Base-by-base conservation (phyloP, 2,888 invertebrate species). In the Odontothrips loti region DNA sequence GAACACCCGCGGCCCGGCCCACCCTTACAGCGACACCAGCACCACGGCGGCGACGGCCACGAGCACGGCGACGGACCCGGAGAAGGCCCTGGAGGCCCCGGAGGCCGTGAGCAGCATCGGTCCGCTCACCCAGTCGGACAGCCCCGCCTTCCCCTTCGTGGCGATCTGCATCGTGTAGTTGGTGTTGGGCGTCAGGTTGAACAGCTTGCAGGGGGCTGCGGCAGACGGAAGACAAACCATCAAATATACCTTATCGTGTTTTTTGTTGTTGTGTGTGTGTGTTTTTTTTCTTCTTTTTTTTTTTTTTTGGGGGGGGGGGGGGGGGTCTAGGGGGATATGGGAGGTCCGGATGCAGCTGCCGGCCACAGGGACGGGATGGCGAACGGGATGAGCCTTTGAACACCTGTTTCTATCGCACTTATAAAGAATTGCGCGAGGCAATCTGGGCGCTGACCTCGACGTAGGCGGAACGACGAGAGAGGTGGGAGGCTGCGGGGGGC, bases 371-470 rank as follows among this genome's bases (percentile, higher is more conserved):
- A 11, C 8, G 8, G 51, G 51, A 11, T 51, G 51, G 51, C 51
- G 15, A 6, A 51, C 6, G 15, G 51, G n/a, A n/a, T 23, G n/a
- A 23, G n/a, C 68, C 68, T 20, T 68, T n/a, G n/a, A 68, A 68
- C 68, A 68, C 68, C 68, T 68, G 68, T 68, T 68, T 68, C 68
- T 68, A 43, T 75, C 68, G 27, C 68, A 27, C 23, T 75, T 27
- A 75, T 75, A 23, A 75, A 75, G 27, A 27, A 75, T 10, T 23
- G 68, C 12, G 68, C 68, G 68, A 27, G 68, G 23, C 68, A 75
- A 75, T 75, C 68, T 75, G 2, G 10, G 68, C n/a, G 23, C 68
- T 11, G 23, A 11, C 68, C 9, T 20, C 68, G 23, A 23, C 11
- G 68, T 12, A 12, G 58, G n/a, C 6, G 68, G 68, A 23, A 11